Evolutionary conservation across 53 echinoderm and acorn worm genomes (phyloP).

Genomic region (Temnopleurus reevesii): DNA sequence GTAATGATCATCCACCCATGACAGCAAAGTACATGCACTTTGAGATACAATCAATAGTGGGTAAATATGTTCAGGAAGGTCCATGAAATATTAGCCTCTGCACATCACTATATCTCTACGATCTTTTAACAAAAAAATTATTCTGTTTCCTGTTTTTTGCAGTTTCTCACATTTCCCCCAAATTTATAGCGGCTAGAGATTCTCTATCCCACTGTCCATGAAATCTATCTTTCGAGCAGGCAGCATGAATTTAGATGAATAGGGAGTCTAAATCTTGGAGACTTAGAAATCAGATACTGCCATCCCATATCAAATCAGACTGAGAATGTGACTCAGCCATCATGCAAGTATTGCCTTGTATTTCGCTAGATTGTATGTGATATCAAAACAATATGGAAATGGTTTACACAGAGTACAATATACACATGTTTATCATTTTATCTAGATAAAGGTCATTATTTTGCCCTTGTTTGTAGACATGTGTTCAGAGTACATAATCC

Average conservation of each 20-base stretch:
- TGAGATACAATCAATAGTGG: no score
- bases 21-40: no score
- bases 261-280: neutral
- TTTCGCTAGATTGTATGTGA: neutral
- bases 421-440: neutral
- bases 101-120: neutral
- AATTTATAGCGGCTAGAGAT: neutral
- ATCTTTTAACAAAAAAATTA: neutral
- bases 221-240: neutral
- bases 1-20: no score
- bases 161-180: neutral
- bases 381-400: neutral
- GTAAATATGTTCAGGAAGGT: no score
- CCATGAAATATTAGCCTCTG: neutral
- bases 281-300: constrained; percentile 2
- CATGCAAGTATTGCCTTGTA: neutral
- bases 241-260: neutral
- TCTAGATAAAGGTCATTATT: constrained; percentile 23
- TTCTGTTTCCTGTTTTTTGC: constrained; percentile 5
- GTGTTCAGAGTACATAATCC: neutral
- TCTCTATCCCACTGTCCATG: neutral
- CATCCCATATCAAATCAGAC: neutral
- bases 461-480: neutral
- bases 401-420: neutral
- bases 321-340: constrained; percentile 13